Conservation (phyloP, 2,113 vertebrate species). For the Bambusicola thoracicus region DNA sequence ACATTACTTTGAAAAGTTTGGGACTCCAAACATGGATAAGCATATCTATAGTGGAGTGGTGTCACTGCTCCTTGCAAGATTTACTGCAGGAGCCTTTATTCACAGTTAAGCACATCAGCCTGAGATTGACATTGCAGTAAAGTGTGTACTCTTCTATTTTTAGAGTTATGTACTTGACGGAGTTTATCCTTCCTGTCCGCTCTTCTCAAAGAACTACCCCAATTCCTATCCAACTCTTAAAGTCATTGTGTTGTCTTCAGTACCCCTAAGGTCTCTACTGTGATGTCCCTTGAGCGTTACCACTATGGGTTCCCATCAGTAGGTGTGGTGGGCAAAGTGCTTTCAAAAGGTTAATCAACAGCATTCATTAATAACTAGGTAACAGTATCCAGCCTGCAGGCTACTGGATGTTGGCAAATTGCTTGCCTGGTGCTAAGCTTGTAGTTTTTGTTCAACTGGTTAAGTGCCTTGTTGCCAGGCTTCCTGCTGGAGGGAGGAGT, state of each 20-base stretch:
- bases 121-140: neutral
- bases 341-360: slow-evolving; percentile 64
- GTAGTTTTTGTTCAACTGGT: slow-evolving; percentile 55
- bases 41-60: neutral
- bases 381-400: slow-evolving; percentile 58
- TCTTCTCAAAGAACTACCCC: neutral
- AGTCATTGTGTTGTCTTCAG: neutral
- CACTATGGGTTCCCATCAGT: slow-evolving; percentile 45
- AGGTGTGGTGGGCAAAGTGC: slow-evolving; percentile 60
- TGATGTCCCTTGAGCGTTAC: neutral
- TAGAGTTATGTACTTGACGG: neutral
- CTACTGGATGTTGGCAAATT: slow-evolving; percentile 41
- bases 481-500: slow-evolving; percentile 30
- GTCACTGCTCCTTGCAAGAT: neutral
- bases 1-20: neutral
- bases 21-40: neutral
- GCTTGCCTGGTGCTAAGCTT: neutral
- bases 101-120: neutral
- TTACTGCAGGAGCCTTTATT: neutral
- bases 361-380: slow-evolving; percentile 63
- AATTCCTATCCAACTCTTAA: neutral
- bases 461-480: slow-evolving; percentile 33
- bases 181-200: neutral
- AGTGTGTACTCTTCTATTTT: neutral
- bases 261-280: neutral